Evolutionary conservation across 2,113 vertebrate species (phyloP).

Genomic region (Otocyon megalotis): DNA sequence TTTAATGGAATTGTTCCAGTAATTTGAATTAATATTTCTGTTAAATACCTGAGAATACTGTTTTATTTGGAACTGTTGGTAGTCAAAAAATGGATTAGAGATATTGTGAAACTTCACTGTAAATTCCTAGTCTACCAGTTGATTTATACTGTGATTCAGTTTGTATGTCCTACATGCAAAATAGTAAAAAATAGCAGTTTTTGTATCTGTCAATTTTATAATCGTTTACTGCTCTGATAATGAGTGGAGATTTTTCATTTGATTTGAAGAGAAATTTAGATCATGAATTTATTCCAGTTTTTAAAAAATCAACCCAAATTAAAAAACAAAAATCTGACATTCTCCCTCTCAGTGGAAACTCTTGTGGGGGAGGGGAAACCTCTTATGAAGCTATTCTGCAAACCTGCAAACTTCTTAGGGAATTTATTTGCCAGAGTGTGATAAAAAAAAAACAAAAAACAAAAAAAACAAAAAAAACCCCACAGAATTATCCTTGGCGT

Average conservation of each 20-base stretch:
- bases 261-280: constrained; percentile 51
- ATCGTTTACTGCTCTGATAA: constrained; percentile 26
- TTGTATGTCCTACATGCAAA: neutral
- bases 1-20: constrained; percentile 18
- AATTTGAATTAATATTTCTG: constrained; percentile 36
- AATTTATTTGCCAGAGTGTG: constrained; percentile 45
- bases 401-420: neutral
- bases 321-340: neutral
- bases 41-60: constrained; percentile 6
- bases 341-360: neutral
- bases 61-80: constrained; percentile 58
- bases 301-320: neutral
- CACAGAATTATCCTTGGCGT: neutral
- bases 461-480: no score
- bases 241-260: constrained; percentile 42
- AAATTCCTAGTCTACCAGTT: constrained; percentile 35
- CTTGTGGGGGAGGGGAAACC: neutral
- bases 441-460: neutral
- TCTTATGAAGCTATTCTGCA: constrained; percentile 39
- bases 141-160: constrained; percentile 40
- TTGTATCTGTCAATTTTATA: neutral
- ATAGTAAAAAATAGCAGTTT: constrained; percentile 29
- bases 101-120: constrained; percentile 31
- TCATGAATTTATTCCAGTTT: constrained; percentile 51
- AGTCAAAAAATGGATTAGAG: constrained; percentile 55